phyloP scores from a whole-genome alignment of 2,888 invertebrate species.

The Danaus chrysippus region DNA sequence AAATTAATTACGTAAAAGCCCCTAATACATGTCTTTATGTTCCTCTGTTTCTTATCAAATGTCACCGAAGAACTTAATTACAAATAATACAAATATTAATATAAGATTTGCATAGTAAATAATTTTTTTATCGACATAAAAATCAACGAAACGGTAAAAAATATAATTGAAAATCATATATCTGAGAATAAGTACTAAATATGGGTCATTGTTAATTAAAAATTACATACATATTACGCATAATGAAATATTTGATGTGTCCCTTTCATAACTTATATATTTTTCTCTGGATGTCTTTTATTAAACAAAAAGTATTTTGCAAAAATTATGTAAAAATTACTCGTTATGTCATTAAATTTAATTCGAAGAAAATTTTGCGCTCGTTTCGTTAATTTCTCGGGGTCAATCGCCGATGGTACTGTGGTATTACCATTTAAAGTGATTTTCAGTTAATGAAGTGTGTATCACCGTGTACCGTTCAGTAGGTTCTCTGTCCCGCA shows the following conservation, averaged over 20 bases:
- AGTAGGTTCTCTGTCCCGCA: conserved; percentile 50
- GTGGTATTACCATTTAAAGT: conserved; percentile 65
- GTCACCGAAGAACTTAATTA: too few relatives aligned
- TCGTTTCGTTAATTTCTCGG: conserved; percentile 61
- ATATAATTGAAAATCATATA: too few relatives aligned
- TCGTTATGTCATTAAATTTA: conserved; percentile 66
- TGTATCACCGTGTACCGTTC: conserved; percentile 52
- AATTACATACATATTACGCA: too few relatives aligned
- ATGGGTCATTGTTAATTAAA: too few relatives aligned
- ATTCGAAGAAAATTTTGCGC: conserved; percentile 60
- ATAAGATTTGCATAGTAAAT: too few relatives aligned
- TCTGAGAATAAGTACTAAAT: too few relatives aligned
- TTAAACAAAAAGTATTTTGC: conserved; percentile 55
- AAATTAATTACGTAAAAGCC: too few relatives aligned
- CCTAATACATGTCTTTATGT: too few relatives aligned
- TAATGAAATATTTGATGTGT: neutral
- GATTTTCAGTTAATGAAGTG: conserved; percentile 72
- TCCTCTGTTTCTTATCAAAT: too few relatives aligned
- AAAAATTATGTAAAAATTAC: conserved; percentile 52
- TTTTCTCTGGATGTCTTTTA: conserved; percentile 36
- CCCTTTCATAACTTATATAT: conserved; percentile 3
- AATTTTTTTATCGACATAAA: too few relatives aligned
- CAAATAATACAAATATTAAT: too few relatives aligned
- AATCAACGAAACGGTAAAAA: too few relatives aligned
- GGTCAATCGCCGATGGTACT: conserved; percentile 46